Evolutionary conservation across 2,113 vertebrate species (phyloP).

Genomic region (Oncorhynchus nerka): DNA sequence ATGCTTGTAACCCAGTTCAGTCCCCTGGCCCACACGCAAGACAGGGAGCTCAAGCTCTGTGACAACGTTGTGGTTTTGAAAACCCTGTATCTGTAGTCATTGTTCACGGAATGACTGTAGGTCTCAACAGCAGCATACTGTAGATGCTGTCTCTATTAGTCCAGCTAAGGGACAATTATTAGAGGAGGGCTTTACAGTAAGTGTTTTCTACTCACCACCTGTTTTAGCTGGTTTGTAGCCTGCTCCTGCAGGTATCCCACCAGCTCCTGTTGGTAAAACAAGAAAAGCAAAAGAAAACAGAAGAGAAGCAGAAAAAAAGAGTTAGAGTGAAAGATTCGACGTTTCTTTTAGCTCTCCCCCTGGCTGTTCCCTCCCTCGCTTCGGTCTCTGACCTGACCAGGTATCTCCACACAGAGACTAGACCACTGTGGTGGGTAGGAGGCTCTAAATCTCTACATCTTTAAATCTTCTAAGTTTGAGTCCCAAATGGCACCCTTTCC

Average conservation of each 20-base stretch:
- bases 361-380: background rate
- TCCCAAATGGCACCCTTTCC: too few species aligned
- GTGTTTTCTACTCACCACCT: constrained; percentile 59
- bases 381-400: background rate
- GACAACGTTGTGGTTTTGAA: too few species aligned
- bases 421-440: background rate
- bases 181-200: too few species aligned
- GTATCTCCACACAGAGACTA: background rate
- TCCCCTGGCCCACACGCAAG: too few species aligned
- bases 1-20: too few species aligned
- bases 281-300: constrained; percentile 11
- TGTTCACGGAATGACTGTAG: too few species aligned
- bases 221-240: constrained; percentile 75
- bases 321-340: constrained; percentile 13
- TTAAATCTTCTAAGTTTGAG: background rate
- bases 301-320: constrained; percentile 13
- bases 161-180: too few species aligned
- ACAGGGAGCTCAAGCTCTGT: too few species aligned
- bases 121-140: too few species aligned
- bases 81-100: too few species aligned
- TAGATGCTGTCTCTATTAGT: too few species aligned
- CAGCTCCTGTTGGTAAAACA: constrained; percentile 60
- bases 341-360: background rate
- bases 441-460: constrained; percentile 7
- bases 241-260: constrained; percentile 42